Percentiles rank a stretch among this genome's conserved stretches.
Evolutionary conservation across 2,797 vertebrate genomes (phyloP).

Genomic region (Acestrorhynchus altus): DNA sequence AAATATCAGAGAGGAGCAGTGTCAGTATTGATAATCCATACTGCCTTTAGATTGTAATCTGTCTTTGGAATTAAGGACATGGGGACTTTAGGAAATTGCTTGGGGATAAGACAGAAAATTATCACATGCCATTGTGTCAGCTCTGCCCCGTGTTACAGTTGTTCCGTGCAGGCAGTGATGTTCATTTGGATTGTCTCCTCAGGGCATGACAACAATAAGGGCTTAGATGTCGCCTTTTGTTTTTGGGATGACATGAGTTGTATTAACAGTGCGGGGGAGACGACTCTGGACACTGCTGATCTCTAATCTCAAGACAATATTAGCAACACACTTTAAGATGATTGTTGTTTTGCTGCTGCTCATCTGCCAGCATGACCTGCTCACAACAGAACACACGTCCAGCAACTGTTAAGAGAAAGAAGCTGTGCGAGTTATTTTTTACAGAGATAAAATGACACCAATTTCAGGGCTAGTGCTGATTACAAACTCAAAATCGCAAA

Average conservation of each 20-base stretch:
- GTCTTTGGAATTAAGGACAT: conserved; percentile 50
- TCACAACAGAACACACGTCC: not conserved
- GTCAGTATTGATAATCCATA: conserved; percentile 46
- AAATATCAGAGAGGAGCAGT: conserved; percentile 29
- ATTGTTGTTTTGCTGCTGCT: conserved; percentile 25
- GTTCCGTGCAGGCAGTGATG: conserved; percentile 29
- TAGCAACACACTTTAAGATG: conserved; percentile 41
- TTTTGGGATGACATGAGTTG: conserved; percentile 21
- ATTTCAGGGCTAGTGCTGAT: conserved; percentile 34
- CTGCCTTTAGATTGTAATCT: conserved; percentile 46
- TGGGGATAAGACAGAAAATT: conserved; percentile 44
- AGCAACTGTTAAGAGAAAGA: not conserved
- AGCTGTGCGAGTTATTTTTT: conserved; percentile 9
- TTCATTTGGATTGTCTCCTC: conserved; percentile 26
- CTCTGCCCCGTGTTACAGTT: conserved; percentile 29
- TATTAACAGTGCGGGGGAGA: conserved; percentile 17
- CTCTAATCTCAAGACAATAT: conserved; percentile 52
- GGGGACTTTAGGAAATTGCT: conserved; percentile 32
- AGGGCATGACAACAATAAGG: conserved; percentile 39
- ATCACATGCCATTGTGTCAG: conserved; percentile 44
- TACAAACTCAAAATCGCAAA: not conserved
- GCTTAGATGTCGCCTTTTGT: conserved; percentile 46
- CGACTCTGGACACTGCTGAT: conserved; percentile 27
- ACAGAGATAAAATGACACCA: conserved; percentile 31
- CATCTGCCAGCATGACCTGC: conserved; percentile 1